These are phyloP conservation scores for Betta splendens DNA, from an alignment of 2,797 vertebrate genomes.

Conservation along the genomic window DNA sequence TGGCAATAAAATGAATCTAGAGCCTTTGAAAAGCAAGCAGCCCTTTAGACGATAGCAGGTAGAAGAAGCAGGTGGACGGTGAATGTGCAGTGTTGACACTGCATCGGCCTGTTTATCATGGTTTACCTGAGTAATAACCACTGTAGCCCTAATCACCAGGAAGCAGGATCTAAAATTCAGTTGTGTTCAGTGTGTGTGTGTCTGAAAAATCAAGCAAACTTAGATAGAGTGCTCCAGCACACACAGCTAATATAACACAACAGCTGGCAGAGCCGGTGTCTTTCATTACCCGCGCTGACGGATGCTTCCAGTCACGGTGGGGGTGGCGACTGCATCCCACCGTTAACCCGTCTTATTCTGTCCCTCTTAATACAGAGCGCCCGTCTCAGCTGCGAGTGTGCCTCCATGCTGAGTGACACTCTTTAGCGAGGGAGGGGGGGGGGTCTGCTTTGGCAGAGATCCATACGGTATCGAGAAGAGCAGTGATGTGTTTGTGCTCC, in stretches of 20 bases:
- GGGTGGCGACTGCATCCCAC: not conserved
- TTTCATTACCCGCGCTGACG: not conserved
- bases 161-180: too few relatives aligned
- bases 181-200: not conserved
- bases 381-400: not conserved
- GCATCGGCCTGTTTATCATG: too few relatives aligned
- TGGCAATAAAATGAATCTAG: not conserved
- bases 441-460: conserved; percentile 23
- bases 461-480: conserved; percentile 18
- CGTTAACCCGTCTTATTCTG: conserved; percentile 24
- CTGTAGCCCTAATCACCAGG: not conserved
- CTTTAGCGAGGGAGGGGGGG: conserved; percentile 24
- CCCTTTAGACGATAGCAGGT: not conserved
- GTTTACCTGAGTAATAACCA: not conserved
- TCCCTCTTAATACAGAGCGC: conserved; percentile 18
- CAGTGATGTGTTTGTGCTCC: conserved; percentile 16
- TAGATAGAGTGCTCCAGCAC: not conserved
- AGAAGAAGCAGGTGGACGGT: too few relatives aligned
- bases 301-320: conserved; percentile 3
- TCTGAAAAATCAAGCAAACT: too few relatives aligned
- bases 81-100: too few relatives aligned
- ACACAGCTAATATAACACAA: not conserved
- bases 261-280: conserved; percentile 1
- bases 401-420: conserved; percentile 35
- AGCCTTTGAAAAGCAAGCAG: not conserved